A percentile compares a stretch with the other conserved stretches of the same genome.
Evolutionary conservation across 2,113 vertebrate species (phyloP).

Genomic region (Ciconia boyciana): DNA sequence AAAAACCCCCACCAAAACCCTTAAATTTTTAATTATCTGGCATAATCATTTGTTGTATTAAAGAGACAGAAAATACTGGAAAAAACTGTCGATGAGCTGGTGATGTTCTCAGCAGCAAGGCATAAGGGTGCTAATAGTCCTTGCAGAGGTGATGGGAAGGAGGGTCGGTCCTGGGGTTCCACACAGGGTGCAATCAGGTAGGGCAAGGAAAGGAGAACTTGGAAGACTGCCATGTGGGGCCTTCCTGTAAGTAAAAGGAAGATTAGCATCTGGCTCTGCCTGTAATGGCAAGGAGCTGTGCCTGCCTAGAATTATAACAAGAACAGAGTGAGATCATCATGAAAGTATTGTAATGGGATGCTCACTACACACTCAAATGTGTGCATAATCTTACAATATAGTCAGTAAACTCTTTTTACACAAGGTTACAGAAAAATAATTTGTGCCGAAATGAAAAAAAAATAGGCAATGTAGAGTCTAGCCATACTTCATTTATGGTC

Average conservation of each 20-base stretch:
- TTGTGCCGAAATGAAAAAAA: background rate
- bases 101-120: background rate
- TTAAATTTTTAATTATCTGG: background rate
- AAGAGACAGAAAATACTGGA: background rate
- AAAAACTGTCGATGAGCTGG: background rate
- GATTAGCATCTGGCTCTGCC: background rate
- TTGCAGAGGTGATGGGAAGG: background rate
- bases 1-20: background rate
- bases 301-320: background rate
- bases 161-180: background rate
- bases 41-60: background rate
- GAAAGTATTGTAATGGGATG: background rate
- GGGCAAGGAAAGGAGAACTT: background rate
- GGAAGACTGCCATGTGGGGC: background rate
- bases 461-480: background rate
- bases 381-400: background rate
- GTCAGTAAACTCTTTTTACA: background rate
- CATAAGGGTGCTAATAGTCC: background rate
- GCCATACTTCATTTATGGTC: background rate
- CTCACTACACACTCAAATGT: background rate
- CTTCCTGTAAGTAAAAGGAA: background rate
- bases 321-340: background rate
- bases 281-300: background rate
- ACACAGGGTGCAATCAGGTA: background rate
- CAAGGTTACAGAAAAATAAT: background rate